Percentiles rank a stretch among this genome's conserved stretches.
Evolutionary conservation across 2,888 invertebrate genomes (phyloP).

Genomic region (Trachelus stipa): DNA sequence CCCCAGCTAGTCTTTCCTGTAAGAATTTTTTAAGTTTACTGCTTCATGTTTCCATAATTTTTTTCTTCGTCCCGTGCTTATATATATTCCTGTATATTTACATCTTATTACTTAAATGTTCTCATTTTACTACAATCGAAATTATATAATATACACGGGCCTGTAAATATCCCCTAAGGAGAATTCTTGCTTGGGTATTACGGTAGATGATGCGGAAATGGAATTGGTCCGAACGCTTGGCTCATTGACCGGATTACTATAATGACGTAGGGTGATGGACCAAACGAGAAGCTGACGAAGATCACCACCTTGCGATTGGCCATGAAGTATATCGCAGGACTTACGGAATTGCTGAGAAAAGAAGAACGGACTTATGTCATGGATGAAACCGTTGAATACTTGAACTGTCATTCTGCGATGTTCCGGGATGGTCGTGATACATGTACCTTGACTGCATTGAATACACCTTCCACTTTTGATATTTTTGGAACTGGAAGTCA

Average conservation of each 20-base stretch:
- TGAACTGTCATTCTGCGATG: constrained; percentile 17
- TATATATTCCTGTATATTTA: background rate
- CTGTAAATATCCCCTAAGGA: background rate
- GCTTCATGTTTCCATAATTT: background rate
- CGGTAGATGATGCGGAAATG: background rate
- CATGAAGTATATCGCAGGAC: constrained; percentile 83
- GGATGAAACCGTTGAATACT: constrained; percentile 14
- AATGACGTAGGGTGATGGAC: constrained; percentile 47
- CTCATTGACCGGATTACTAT: background rate
- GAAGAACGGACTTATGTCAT: constrained; percentile 15
- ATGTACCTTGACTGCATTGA: constrained; percentile 18
- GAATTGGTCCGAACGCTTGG: background rate
- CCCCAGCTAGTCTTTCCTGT: constrained; percentile 27
- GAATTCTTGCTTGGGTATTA: background rate
- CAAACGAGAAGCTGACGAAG: constrained; percentile 87
- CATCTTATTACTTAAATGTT: background rate
- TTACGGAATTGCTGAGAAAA: constrained; percentile 19
- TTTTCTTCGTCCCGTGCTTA: background rate
- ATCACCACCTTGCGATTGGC: constrained; percentile 89
- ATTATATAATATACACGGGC: background rate
- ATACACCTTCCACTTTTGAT: background rate
- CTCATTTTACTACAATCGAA: background rate
- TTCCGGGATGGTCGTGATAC: constrained; percentile 17
- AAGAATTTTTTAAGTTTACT: constrained; percentile 12
- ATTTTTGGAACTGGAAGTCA: background rate